phyloP scores from a whole-genome alignment of 2,113 vertebrate genomes.

The Mastomys natalensis region DNA sequence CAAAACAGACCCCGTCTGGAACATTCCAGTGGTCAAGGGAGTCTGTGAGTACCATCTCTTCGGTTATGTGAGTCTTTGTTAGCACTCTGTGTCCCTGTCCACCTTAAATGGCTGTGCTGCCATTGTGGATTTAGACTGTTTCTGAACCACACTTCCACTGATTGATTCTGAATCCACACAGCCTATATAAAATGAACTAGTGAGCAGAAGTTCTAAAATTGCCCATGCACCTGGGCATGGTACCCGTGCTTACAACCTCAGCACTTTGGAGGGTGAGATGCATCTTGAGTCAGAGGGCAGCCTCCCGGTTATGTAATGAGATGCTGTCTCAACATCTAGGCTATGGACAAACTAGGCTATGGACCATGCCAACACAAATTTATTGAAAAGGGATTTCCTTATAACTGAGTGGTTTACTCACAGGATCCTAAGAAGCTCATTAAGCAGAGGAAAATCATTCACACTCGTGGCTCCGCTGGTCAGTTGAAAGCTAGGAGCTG shows the following conservation, averaged over 20 bases:
- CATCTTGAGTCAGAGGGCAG: not conserved
- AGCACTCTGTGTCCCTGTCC: accelerated
- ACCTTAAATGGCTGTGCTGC: not conserved
- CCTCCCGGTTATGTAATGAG: not conserved
- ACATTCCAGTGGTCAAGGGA: accelerated
- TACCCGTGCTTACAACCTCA: not conserved
- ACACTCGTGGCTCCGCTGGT: not conserved
- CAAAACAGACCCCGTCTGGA: no score
- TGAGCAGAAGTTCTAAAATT: not conserved
- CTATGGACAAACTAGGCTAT: not conserved
- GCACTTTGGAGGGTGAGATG: not conserved
- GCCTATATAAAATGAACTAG: not conserved
- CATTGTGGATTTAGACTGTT: not conserved
- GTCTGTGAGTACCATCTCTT: accelerated
- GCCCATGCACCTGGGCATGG: no score
- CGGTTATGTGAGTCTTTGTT: not conserved
- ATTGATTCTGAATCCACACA: no score
- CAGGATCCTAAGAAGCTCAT: not conserved
- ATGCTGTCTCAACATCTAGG: not conserved
- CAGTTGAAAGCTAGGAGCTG: no score
- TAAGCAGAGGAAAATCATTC: not conserved
- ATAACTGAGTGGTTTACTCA: not conserved
- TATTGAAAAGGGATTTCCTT: not conserved
- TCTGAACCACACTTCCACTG: not conserved
- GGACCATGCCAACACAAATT: no score